Conservation (phyloP, 2,797 vertebrate genomes). For the Peromyscus aztecus region DNA sequence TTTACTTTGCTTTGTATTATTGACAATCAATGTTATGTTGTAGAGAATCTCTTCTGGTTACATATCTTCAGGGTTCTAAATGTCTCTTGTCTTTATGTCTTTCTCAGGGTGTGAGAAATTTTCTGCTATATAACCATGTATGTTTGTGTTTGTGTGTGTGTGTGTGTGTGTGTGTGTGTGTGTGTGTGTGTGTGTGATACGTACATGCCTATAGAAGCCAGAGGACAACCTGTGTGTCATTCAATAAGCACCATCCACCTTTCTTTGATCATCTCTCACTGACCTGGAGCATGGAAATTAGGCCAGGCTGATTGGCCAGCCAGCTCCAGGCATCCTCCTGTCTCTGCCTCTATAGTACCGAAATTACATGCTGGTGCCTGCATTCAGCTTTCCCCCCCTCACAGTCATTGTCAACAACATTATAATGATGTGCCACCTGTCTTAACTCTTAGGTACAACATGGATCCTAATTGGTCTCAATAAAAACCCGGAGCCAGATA, state of each 20-base stretch:
- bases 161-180: background rate
- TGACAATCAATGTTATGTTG: background rate
- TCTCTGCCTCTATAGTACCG: no score
- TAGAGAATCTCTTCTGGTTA: background rate
- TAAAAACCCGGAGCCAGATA: no score
- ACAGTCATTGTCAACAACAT: constrained; percentile 83
- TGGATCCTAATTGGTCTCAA: background rate
- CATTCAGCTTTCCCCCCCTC: background rate
- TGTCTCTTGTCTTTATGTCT: background rate
- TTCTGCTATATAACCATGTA: background rate
- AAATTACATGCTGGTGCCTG: background rate
- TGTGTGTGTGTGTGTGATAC: background rate
- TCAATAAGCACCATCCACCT: background rate
- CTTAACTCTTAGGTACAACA: constrained; percentile 82
- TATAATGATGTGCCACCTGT: constrained; percentile 82
- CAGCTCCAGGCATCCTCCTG: background rate
- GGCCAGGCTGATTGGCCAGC: background rate
- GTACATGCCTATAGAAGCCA: no score
- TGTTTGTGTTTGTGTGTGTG: no score
- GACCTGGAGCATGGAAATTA: background rate
- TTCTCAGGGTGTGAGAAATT: background rate
- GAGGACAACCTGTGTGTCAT: background rate
- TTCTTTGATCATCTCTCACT: background rate
- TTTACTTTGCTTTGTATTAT: background rate
- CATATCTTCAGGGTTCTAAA: background rate